Percentiles rank a stretch among this genome's conserved stretches.
Evolutionary conservation across 2,888 invertebrate genomes (phyloP).

Genomic region (Drosophila limbata): DNA sequence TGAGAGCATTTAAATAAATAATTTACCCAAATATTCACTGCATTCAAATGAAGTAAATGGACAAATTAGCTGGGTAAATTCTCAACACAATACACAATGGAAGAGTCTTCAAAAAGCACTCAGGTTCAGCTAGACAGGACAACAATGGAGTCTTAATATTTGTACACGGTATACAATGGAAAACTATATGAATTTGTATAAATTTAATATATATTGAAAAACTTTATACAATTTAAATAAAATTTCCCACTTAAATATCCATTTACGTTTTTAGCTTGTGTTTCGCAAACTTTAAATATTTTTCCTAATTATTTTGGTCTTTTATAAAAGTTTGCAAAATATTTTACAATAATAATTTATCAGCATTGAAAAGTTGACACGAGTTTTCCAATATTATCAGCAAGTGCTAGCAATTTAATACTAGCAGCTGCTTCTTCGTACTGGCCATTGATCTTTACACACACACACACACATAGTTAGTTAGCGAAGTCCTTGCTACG

Average conservation of each 20-base stretch:
- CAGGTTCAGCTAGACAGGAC: not conserved
- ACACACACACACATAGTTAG: not conserved
- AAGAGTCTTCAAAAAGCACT: not conserved
- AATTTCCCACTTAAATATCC: not conserved
- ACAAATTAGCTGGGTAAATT: slow-evolving; percentile 41
- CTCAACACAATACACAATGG: slow-evolving; percentile 8
- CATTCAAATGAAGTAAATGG: slow-evolving; percentile 46
- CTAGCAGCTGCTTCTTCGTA: slow-evolving; percentile 17
- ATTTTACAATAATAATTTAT: slow-evolving; percentile 24
- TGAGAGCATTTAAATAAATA: slow-evolving; percentile 61
- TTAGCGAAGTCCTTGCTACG: slow-evolving; percentile 26
- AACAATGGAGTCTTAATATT: slow-evolving; percentile 1
- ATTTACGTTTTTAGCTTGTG: not conserved
- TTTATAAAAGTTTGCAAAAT: slow-evolving; percentile 17
- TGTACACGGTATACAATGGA: not conserved
- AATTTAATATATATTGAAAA: not conserved
- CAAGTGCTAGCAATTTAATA: slow-evolving; percentile 35
- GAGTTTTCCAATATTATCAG: slow-evolving; percentile 29
- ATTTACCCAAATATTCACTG: slow-evolving; percentile 49
- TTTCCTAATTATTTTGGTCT: not conserved
- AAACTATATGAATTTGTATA: not conserved
- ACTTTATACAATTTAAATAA: not conserved
- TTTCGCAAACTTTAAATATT: not conserved
- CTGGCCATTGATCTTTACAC: slow-evolving; percentile 7
- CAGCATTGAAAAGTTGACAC: slow-evolving; percentile 32